Conservation (phyloP, 2,888 invertebrate genomes). For the Artemia sp. region DNA sequence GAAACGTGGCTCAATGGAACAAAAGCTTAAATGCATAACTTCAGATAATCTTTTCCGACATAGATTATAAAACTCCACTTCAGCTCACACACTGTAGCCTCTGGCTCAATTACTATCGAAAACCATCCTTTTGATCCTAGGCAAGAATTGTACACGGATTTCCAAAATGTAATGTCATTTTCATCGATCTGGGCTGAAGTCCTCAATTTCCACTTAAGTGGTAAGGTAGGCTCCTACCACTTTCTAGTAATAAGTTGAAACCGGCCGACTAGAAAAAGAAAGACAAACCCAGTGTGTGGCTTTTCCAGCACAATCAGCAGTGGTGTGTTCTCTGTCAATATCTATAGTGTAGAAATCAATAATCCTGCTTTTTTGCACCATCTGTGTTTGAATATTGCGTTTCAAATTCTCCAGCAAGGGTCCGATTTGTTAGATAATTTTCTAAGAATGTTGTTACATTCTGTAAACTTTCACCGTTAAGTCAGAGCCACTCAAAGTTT, state of each 20-base stretch:
- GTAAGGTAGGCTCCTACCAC: not conserved
- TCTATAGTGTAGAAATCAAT: too few species aligned
- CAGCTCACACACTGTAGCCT: not conserved
- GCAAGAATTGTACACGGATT: not conserved
- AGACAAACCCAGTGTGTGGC: not conserved
- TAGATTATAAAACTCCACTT: constrained; percentile 2
- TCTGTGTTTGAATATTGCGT: too few species aligned
- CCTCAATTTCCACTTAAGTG: not conserved
- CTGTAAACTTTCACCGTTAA: too few species aligned
- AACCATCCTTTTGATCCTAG: constrained; percentile 3
- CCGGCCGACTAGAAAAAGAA: not conserved
- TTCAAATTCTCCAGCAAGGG: too few species aligned
- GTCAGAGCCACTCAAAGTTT: too few species aligned
- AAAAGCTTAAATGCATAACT: not conserved
- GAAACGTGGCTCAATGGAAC: not conserved
- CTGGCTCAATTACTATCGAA: not conserved
- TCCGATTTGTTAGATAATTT: too few species aligned
- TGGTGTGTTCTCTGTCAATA: too few species aligned
- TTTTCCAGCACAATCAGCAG: too few species aligned
- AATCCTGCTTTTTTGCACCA: too few species aligned
- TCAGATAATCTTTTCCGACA: not conserved
- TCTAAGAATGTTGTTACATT: too few species aligned
- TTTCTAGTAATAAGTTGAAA: constrained; percentile 3
- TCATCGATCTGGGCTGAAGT: not conserved
- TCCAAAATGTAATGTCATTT: not conserved